Evolutionary conservation across 2,888 invertebrate genomes (phyloP), one percentile per base, ranked within the genome.

Genomic region (Priapulus caudatus): DNA sequence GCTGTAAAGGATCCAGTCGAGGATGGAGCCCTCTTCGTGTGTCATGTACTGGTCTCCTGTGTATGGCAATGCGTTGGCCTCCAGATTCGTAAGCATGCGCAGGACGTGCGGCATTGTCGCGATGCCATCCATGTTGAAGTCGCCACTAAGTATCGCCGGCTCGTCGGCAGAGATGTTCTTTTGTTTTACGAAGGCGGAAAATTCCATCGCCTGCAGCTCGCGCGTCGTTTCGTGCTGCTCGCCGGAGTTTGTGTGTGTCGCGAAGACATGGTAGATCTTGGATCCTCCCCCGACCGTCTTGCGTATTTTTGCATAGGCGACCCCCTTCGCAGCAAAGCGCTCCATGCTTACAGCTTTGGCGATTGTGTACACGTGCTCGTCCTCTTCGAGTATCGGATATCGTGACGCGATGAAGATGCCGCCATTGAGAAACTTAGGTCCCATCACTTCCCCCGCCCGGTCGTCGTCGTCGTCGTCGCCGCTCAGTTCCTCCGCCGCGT

Each of bases 401-500:
- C 51, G 20, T 2, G 55, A 55, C 23, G 55, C 55, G 4, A 55
- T 51, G 33, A 52, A 54, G 3, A 54, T 51, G 2, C 55, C 55
- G 1, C 55, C 55, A 19, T 46, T 46, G 5, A 46, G n/a, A 4
- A 55, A 10, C 3, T 47, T 43, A 23, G 21, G 33, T n/a, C 10
- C 10, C 10, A 33, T 33, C n/a, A 10, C n/a, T 10, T 33, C 33
- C 10, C 33, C n/a, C n/a, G 33, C 10, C 10, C 10, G n/a, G n/a
- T 33, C n/a, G 33, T 33, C 33, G 10, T 10, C n/a, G 10, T 33
- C 33, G n/a, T 33, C 33, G n/a, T n/a, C n/a, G n/a, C n/a, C n/a
- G n/a, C n/a, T n/a, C n/a, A n/a, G n/a, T n/a, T n/a, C n/a, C n/a
- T n/a, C n/a, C n/a, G n/a, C n/a, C n/a, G n/a, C n/a, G n/a, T n/a